Evolutionary conservation across 2,888 invertebrate species (phyloP), one percentile per base, ranked within the genome.

Genomic region (Gymnoscelis rufifasciata): DNA sequence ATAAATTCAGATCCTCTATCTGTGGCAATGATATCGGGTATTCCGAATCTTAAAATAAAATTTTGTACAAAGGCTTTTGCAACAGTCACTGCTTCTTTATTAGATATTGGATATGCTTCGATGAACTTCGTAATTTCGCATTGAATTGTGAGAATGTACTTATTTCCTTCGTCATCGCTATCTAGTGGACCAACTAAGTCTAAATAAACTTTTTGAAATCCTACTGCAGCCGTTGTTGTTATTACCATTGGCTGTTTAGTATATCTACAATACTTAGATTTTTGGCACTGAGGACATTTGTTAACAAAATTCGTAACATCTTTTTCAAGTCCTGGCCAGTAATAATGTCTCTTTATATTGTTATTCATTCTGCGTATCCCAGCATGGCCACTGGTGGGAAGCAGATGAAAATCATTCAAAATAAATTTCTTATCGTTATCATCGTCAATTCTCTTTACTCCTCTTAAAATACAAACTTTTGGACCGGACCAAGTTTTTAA

Each of bases 311-410:
- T 31, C n/a, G 10, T 40, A 4, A 60, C 45, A 31, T 57, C 56
- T 24, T 23, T 23, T 4, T 23, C 23, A 23, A 23, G 23, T 23
- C 23, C 23, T n/a, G n/a, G n/a, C n/a, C n/a, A n/a, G n/a, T n/a
- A n/a, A n/a, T n/a, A n/a, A n/a, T n/a, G n/a, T n/a, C n/a, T n/a
- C n/a, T n/a, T n/a, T n/a, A n/a, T n/a, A n/a, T n/a, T n/a, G n/a
- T n/a, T n/a, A n/a, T n/a, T 23, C 23, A 23, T 23, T 23, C 55
- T 45, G 3, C 45, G 23, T 0, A 54, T 27, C 2, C 54, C 55
- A 24, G 58, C 57, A n/a, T 59, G 57, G 0, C 57, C 61, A 30
- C 56, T 55, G 1, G 56, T 56, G 0, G 58, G 56, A 5, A 61
- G 29, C 14, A 52, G 13, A 31, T 60, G 60, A 46, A 30, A 60